These are phyloP conservation scores for Symphodus melops DNA, from an alignment of 2,113 vertebrate genomes.

Conservation along the genomic window DNA sequence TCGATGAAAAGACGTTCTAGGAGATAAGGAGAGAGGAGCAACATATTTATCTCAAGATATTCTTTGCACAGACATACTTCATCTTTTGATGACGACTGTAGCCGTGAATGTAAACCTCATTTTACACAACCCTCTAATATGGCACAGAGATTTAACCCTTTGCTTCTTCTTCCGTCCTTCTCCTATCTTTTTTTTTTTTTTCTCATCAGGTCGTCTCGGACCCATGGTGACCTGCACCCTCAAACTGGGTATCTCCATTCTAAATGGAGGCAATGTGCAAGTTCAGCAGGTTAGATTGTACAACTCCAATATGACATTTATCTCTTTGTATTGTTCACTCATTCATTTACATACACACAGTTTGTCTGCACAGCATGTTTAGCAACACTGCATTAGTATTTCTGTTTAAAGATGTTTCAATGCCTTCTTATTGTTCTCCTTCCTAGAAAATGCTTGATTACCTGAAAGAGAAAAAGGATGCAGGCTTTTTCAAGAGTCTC, in stretches of 20 bases:
- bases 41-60: no score
- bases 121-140: background rate
- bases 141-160: background rate
- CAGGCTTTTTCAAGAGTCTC: conserved; percentile 97
- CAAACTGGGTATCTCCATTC: conserved; percentile 95
- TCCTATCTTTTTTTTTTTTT: background rate
- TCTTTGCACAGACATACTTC: no score
- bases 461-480: conserved; percentile 96
- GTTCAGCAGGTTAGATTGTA: conserved; percentile 90
- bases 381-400: background rate
- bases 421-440: conserved; percentile 18
- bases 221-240: conserved; percentile 95
- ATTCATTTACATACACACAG: background rate
- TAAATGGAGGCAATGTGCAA: conserved; percentile 94
- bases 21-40: no score
- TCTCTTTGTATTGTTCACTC: background rate
- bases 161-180: background rate
- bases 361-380: background rate
- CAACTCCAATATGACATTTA: background rate
- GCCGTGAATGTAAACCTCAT: background rate
- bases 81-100: no score
- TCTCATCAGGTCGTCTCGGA: conserved; percentile 88
- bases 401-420: background rate
- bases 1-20: no score
- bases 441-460: conserved; percentile 98